Percentiles rank a stretch among this genome's conserved stretches.
Evolutionary conservation across 2,888 invertebrate genomes (phyloP).

Genomic region (Lycaena phlaeas): DNA sequence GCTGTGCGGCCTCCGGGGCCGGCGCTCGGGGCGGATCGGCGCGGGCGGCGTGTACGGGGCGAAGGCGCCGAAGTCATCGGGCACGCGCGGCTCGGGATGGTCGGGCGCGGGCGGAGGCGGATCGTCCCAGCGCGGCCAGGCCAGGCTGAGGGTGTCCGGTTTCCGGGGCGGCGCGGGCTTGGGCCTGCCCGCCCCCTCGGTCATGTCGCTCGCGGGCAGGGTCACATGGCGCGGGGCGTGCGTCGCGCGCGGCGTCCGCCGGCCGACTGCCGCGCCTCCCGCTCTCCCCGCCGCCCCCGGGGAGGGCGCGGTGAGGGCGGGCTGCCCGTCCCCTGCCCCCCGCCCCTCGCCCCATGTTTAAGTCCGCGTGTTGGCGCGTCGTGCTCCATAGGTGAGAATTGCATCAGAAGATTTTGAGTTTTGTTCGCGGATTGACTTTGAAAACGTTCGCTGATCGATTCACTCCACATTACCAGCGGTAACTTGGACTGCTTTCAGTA

Average conservation of each 20-base stretch:
- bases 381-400: constrained; percentile 16
- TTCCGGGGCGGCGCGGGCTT: constrained; percentile 69
- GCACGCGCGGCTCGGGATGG: constrained; percentile 65
- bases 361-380: constrained; percentile 18
- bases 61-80: constrained; percentile 62
- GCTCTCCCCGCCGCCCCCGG: constrained; percentile 24
- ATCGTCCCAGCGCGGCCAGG: constrained; percentile 59
- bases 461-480: constrained; percentile 26
- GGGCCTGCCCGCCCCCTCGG: constrained; percentile 64
- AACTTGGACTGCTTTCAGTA: background rate
- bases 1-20: constrained; percentile 67
- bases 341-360: constrained; percentile 26
- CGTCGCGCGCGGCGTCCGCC: constrained; percentile 37
- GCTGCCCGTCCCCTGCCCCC: too few species aligned
- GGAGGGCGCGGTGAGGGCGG: too few species aligned
- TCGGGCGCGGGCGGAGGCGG: constrained; percentile 69
- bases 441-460: background rate
- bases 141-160: constrained; percentile 53
- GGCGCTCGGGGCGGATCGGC: constrained; percentile 39
- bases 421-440: constrained; percentile 11
- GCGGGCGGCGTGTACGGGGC: constrained; percentile 72
- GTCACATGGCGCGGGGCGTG: constrained; percentile 37
- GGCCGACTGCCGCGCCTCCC: constrained; percentile 44
- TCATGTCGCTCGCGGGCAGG: constrained; percentile 50
- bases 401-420: constrained; percentile 15